Conservation (phyloP, 2,888 invertebrate species). For the Macrosiphum euphorbiae region DNA sequence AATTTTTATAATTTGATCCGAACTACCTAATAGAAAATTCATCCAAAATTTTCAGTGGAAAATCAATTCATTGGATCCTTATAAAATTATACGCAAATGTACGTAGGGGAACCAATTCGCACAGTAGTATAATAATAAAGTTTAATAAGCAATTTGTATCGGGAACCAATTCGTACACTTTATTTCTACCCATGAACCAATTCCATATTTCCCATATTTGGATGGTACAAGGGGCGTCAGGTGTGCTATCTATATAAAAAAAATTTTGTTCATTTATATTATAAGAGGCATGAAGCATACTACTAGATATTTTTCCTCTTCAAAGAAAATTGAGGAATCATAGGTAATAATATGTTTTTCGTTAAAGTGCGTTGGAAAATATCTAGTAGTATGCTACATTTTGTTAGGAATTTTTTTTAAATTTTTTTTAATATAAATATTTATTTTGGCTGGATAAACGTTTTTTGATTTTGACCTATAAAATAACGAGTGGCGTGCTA, state of each 20-base stretch:
- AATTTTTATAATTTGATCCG: not conserved
- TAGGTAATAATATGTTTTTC: too few relatives aligned
- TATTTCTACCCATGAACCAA: not conserved
- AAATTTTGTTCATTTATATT: too few relatives aligned
- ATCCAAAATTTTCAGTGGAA: not conserved
- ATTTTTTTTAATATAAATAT: too few relatives aligned
- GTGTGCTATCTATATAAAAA: not conserved
- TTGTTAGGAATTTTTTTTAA: too few relatives aligned
- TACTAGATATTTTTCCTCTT: too few relatives aligned
- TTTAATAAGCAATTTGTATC: not conserved
- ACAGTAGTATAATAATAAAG: not conserved
- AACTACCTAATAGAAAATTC: not conserved
- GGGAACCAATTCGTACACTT: not conserved
- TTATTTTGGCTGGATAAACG: too few relatives aligned
- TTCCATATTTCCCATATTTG: not conserved
- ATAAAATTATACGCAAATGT: not conserved
- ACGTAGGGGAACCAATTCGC: not conserved
- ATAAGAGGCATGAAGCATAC: too few relatives aligned
- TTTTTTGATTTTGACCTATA: too few relatives aligned
- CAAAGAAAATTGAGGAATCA: not conserved
- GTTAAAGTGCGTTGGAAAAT: too few relatives aligned
- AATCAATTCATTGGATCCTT: not conserved
- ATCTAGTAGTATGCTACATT: too few relatives aligned
- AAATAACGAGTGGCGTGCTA: too few relatives aligned
- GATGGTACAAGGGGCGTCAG: not conserved